Percentiles rank a stretch among this genome's conserved stretches.
Evolutionary conservation across 2,797 vertebrate genomes (phyloP).

Genomic region (Sebastes kiyomatsui): DNA sequence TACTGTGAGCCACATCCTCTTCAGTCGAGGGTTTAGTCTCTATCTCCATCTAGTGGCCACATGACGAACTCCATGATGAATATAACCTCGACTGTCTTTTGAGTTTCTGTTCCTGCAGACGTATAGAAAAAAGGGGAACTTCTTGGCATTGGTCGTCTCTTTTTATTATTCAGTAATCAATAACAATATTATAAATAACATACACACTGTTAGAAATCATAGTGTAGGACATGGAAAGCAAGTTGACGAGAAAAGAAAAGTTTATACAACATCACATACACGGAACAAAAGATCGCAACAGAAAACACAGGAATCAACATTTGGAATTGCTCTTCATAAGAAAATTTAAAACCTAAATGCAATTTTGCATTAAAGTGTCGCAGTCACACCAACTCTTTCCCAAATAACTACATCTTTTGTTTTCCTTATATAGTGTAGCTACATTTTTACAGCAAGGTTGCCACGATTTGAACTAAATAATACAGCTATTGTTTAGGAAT

Average conservation of each 20-base stretch:
- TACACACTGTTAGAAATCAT: slow-evolving; percentile 56
- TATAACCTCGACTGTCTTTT: neutral
- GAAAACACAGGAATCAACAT: slow-evolving; percentile 22
- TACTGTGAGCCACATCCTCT: neutral
- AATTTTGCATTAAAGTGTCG: slow-evolving; percentile 40
- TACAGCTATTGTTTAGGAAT: slow-evolving; percentile 13
- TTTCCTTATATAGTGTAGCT: neutral
- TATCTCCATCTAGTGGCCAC: slow-evolving; percentile 69
- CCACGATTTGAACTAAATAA: neutral
- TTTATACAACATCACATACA: slow-evolving; percentile 19
- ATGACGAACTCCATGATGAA: neutral
- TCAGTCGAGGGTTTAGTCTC: neutral
- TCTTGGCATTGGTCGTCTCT: neutral
- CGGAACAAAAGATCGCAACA: slow-evolving; percentile 25
- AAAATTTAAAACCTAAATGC: slow-evolving; percentile 19
- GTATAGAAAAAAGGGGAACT: rapidly evolving
- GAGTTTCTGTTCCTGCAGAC: neutral
- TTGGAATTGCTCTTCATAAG: neutral
- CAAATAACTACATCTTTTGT: neutral
- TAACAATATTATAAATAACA: slow-evolving; percentile 67
- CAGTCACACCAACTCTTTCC: neutral
- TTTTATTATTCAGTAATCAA: slow-evolving; percentile 71
- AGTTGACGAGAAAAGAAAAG: slow-evolving; percentile 13
- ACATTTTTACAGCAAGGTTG: slow-evolving; percentile 19
- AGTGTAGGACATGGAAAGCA: slow-evolving; percentile 54